phyloP scores from a whole-genome alignment of 1,140 invertebrate genomes.

The Homalodisca vitripennis region DNA sequence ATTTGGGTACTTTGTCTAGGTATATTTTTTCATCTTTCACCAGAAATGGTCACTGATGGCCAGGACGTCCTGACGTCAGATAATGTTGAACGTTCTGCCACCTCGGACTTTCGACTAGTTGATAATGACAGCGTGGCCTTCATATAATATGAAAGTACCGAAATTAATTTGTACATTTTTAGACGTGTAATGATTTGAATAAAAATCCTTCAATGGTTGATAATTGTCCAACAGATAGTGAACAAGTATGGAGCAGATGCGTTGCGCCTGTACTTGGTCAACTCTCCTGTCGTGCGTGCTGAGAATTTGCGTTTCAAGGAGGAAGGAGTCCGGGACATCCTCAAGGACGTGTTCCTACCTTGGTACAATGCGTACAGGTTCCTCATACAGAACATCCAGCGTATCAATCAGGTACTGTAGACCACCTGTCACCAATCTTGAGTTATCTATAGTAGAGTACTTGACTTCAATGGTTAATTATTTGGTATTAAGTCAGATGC shows the following conservation, averaged over 20 bases:
- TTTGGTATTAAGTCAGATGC: too few relatives aligned
- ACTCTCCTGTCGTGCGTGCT: conserved; percentile 96
- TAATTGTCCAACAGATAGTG: conserved; percentile 28
- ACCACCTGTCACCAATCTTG: too few relatives aligned
- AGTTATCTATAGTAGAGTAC: too few relatives aligned
- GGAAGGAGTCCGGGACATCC: conserved; percentile 92
- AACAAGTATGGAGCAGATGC: conserved; percentile 97
- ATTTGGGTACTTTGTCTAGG: too few relatives aligned
- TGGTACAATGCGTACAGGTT: conserved; percentile 99
- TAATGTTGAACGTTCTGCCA: background rate
- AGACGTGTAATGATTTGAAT: too few relatives aligned
- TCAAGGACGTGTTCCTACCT: conserved; percentile 97
- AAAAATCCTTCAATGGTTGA: too few relatives aligned
- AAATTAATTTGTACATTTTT: too few relatives aligned
- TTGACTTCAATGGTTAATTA: too few relatives aligned
- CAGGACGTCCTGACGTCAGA: background rate
- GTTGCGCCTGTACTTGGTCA: conserved; percentile 93
- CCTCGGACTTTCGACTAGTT: background rate
- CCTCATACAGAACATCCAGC: conserved; percentile 68
- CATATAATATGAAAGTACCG: too few relatives aligned
- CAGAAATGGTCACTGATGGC: too few relatives aligned
- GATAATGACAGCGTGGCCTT: too few relatives aligned
- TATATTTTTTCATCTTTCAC: too few relatives aligned
- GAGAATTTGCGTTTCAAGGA: conserved; percentile 97
- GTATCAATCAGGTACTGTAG: conserved; percentile 66